Evolutionary conservation across 2,113 vertebrate species (phyloP), one percentile per base, ranked within the genome.

Genomic region (Phocoena sinus): DNA sequence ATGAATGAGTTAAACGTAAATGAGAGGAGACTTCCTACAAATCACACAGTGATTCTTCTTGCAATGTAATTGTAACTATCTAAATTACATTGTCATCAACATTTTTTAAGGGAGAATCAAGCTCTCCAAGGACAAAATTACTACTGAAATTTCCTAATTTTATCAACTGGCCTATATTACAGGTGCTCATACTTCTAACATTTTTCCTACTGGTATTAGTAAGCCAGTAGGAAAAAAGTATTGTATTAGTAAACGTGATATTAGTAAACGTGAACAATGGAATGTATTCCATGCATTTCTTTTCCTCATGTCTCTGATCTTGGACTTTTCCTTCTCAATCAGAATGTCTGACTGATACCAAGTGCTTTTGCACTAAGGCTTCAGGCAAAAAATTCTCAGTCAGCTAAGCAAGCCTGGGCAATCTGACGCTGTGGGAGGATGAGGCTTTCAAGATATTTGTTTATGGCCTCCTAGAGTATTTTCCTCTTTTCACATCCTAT

Each of bases 131-230:
- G 74, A 73, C 21, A 74, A 83, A 91, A 20, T 84, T n/a, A 62
- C 68, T 94, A 33, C 26, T 85, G 58, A 94, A 74, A 87, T 87
- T 70, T 65, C 92, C 36, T 77, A 56, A 96, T 20, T 96, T 96
- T 90, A 50, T 58, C 76, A 82, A 28, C 31, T 88, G 21, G 81
- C 47, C 65, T 68, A 20, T 68, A 70, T 58, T 76, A n/a, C n/a
- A 74, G 8, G 25, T 65, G 6, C 26, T 93, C 33, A 77, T 47
- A 58, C n/a, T 94, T 89, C 50, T 92, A 81, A 96, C 28, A 71
- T 65, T 94, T 93, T 93, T 31, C 4, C 50, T 36, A 15, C 76
- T 3, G 20, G 68, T 74, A 96, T 95, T 85, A 81, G 53, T 18
- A 53, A 53, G 6, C 53, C 53, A 53, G 53, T 53, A 53, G 53